A percentile compares a stretch with the other conserved stretches of the same genome.
Conservation (phyloP, 92 coral and sea anemone species). For the Bergia sp. region DNA sequence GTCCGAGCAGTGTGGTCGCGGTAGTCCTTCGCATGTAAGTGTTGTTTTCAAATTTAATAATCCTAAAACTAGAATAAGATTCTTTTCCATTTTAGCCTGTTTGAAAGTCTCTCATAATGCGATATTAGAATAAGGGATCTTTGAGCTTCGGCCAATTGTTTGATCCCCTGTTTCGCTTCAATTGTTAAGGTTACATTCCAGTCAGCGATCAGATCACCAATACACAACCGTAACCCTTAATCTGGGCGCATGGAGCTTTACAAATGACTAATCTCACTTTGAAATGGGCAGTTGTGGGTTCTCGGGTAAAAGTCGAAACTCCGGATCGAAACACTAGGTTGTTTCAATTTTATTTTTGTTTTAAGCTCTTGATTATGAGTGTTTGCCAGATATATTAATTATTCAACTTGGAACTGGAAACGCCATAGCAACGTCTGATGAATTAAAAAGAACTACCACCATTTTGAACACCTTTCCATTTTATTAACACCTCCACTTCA, state of each 20-base stretch:
- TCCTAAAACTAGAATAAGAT: background rate
- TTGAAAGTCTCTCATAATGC: background rate
- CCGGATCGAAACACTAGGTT: background rate
- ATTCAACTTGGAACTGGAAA: background rate
- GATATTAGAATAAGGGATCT: no score
- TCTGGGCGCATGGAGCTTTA: background rate
- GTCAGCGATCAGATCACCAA: no score
- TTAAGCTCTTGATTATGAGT: background rate
- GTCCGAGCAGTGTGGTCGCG: constrained; percentile 77
- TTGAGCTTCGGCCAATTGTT: background rate
- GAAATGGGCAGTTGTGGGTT: background rate
- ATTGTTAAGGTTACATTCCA: no score
- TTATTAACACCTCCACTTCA: no score
- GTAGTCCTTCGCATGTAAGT: constrained; percentile 62
- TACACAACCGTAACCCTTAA: background rate
- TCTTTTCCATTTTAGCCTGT: background rate
- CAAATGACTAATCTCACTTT: background rate
- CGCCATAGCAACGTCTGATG: background rate
- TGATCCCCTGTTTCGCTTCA: background rate
- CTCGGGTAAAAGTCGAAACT: background rate
- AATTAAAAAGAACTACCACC: background rate
- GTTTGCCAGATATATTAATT: background rate
- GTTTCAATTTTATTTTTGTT: background rate
- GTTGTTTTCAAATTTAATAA: background rate
- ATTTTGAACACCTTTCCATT: no score